Percentiles rank a stretch among this genome's conserved stretches.
phyloP scores from a whole-genome alignment of 2,113 vertebrate species.

The Mesembrinibis cayennensis region DNA sequence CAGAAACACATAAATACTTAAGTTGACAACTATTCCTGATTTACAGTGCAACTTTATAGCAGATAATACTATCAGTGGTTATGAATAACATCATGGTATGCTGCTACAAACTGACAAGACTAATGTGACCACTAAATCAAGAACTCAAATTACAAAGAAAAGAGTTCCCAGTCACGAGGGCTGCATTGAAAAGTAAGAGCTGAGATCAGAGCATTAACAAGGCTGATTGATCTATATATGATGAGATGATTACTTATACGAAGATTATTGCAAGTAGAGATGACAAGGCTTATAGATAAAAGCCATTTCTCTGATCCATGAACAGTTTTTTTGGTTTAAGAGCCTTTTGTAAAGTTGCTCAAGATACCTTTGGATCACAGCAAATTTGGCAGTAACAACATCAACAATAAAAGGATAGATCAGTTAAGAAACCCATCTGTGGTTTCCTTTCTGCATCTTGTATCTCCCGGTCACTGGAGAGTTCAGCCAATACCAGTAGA shows the following conservation, averaged over 20 bases:
- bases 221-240: constrained; percentile 84
- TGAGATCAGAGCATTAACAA: constrained; percentile 81
- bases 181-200: constrained; percentile 77
- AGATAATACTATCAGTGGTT: constrained; percentile 83
- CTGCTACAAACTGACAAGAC: constrained; percentile 82
- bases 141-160: constrained; percentile 85
- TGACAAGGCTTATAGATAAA: constrained; percentile 82
- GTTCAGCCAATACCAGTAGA: not conserved
- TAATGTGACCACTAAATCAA: constrained; percentile 86
- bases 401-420: constrained; percentile 62
- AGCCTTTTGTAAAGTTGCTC: constrained; percentile 72
- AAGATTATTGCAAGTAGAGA: constrained; percentile 80
- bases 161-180: constrained; percentile 77
- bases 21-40: constrained; percentile 82
- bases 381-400: constrained; percentile 70
- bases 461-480: constrained; percentile 38
- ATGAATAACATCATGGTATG: constrained; percentile 83
- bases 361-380: constrained; percentile 67
- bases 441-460: constrained; percentile 11
- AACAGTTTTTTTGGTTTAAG: constrained; percentile 66
- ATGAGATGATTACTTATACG: constrained; percentile 84
- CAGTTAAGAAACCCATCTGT: constrained; percentile 41
- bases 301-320: constrained; percentile 75
- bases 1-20: constrained; percentile 81
- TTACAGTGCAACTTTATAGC: constrained; percentile 83